Evolutionary conservation across 1,140 invertebrate species (phyloP), one percentile per base, ranked within the genome.

Genomic region (Tyrophagus putrescentiae): DNA sequence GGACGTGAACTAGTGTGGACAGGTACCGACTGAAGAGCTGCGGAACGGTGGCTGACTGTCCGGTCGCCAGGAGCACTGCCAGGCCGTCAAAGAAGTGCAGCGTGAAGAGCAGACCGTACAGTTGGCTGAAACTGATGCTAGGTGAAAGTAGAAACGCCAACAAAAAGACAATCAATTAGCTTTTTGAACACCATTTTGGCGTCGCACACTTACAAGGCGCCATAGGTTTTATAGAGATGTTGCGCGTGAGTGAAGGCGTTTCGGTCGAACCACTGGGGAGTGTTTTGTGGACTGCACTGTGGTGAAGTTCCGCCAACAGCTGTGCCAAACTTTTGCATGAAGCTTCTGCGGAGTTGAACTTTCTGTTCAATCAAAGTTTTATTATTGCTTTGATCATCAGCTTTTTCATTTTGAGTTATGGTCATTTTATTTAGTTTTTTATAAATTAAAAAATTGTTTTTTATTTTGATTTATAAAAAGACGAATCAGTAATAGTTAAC

Each of bases 1-100:
- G 45, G 5, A 61, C 60, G 33, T 64, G 60, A 13, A 61, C 9
- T n/a, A 61, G 13, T 23, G 60, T 61, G 6, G n/a, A 32, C n/a
- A 64, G 7, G 58, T 61, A 61, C 27, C 60, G 62, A 4, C 23
- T 13, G 31, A 61, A 61, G 9, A 61, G 25, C 48, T 39, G 25
- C 6, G 9, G 4, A 9, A 61, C 63, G 6, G 23, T 64, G 5
- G 61, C 13, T 25, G 60, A 61, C 9, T 61, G 42, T 4, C 62
- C 62, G 5, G 60, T 61, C 5, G 16, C 4, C 5, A 53, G 5
- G 4, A 61, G 62, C 5, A 62, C 7, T 5, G 21, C 53, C 5
- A 7, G 36, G 6, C 6, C 39, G 6, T 56, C n/a, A 58, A 23
- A 5, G 13, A 60, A 18, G 16, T 50, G 16, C 7, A 60, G 11